Evolutionary conservation across 2,113 vertebrate species (phyloP).

Genomic region (Synodontis membranacea): DNA sequence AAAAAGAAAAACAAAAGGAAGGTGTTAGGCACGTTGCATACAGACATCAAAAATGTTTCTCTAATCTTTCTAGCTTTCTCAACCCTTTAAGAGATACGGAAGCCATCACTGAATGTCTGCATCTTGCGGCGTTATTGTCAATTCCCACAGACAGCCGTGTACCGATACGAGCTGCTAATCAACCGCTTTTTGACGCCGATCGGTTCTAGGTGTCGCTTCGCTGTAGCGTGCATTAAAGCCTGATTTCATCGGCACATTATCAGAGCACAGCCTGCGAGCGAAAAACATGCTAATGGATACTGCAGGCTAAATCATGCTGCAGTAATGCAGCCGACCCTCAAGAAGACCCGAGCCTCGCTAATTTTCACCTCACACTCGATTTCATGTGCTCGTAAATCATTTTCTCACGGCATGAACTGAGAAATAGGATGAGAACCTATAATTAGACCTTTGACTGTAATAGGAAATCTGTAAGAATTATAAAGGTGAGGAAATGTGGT

Average conservation of each 20-base stretch:
- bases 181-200: conserved; percentile 37
- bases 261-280: conserved; percentile 49
- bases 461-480: conserved; percentile 3
- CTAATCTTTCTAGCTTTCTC: conserved; percentile 16
- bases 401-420: conserved; percentile 32
- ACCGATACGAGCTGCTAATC: conserved; percentile 22
- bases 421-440: conserved; percentile 14
- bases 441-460: conserved; percentile 10
- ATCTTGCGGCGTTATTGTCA: conserved; percentile 19
- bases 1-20: background rate
- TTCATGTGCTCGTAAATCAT: conserved; percentile 46
- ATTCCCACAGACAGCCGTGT: conserved; percentile 41
- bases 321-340: conserved; percentile 48
- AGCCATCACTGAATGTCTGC: background rate
- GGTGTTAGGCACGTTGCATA: background rate
- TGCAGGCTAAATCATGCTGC: conserved; percentile 52
- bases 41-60: conserved; percentile 4
- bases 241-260: conserved; percentile 62
- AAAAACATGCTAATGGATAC: conserved; percentile 63
- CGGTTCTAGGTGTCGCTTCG: conserved; percentile 40
- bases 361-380: conserved; percentile 45
- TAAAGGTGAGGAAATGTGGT: background rate
- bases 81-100: background rate
- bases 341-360: conserved; percentile 52
- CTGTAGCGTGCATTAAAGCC: conserved; percentile 49